Conservation (phyloP, 2,113 vertebrate species). For the Hylia prasina region DNA sequence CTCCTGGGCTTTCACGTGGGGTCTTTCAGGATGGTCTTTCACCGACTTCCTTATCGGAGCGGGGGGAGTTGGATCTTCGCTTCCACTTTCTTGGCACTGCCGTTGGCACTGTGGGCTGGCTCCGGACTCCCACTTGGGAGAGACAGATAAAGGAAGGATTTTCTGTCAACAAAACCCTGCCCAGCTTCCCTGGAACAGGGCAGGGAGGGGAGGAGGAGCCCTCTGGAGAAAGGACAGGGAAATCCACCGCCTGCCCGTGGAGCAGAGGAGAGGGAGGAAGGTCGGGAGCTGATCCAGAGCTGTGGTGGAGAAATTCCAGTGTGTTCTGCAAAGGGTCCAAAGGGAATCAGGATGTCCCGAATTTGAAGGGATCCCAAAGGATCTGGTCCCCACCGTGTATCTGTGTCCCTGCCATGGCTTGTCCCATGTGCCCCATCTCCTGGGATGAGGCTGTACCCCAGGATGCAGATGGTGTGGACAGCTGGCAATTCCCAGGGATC, state of each 20-base stretch:
- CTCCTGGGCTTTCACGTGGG: background rate
- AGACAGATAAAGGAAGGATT: slow-evolving; percentile 54
- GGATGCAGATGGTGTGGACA: background rate
- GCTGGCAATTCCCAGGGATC: background rate
- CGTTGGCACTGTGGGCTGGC: slow-evolving; percentile 24
- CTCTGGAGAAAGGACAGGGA: background rate
- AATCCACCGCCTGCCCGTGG: accelerated
- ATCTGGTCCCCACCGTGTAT: background rate
- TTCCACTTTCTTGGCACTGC: slow-evolving; percentile 55
- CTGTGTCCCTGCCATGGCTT: background rate
- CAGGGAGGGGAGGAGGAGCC: background rate
- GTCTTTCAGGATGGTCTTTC: background rate
- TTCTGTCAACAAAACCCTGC: slow-evolving; percentile 51
- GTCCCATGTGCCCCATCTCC: accelerated
- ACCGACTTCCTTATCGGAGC: background rate
- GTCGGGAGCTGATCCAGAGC: background rate
- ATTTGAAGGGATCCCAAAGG: background rate
- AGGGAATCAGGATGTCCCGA: background rate
- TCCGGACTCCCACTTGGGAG: slow-evolving; percentile 32
- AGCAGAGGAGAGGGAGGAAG: background rate
- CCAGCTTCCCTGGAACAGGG: slow-evolving; percentile 5
- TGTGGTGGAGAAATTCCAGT: background rate
- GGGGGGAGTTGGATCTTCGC: background rate
- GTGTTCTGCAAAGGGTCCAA: background rate
- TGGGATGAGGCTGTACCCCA: accelerated